Evolutionary conservation across 1,140 invertebrate species (phyloP).

Genomic region (Temnothorax curvispinosus): DNA sequence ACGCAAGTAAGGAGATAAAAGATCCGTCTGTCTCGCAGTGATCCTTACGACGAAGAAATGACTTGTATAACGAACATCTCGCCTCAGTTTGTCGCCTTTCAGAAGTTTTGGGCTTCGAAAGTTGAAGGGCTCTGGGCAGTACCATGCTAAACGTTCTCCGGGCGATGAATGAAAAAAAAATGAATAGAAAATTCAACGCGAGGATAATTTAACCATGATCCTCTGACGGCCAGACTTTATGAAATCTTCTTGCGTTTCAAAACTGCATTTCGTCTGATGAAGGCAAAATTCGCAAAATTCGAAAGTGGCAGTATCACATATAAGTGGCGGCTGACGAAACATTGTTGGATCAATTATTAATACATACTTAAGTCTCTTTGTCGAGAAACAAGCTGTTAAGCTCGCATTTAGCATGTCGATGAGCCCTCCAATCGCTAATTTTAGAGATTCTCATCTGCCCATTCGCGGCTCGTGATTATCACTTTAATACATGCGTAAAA

Average conservation of each 20-base stretch:
- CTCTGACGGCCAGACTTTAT: neutral
- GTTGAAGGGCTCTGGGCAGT: constrained; percentile 43
- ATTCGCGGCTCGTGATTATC: neutral
- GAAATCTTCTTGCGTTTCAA: neutral
- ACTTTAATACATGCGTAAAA: constrained; percentile 12
- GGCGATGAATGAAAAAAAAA: neutral
- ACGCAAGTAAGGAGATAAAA: constrained; percentile 23
- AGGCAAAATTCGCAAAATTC: constrained; percentile 19
- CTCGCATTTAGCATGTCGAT: constrained; percentile 8
- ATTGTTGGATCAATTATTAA: neutral
- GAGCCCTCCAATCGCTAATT: constrained; percentile 40
- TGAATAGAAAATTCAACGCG: neutral
- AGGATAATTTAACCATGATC: neutral
- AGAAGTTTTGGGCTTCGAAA: neutral
- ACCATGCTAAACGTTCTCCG: constrained; percentile 12
- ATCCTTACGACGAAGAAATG: neutral
- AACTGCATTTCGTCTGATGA: neutral
- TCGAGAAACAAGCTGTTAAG: constrained; percentile 26
- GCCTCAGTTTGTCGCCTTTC: neutral
- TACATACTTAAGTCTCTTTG: constrained; percentile 5
- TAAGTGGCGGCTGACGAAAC: neutral
- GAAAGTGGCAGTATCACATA: constrained; percentile 25
- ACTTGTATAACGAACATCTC: neutral
- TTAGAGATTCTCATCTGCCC: neutral
- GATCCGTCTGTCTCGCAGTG: neutral